Conservation (phyloP, 1,140 invertebrate species). For the Temnothorax longispinosus region DNA sequence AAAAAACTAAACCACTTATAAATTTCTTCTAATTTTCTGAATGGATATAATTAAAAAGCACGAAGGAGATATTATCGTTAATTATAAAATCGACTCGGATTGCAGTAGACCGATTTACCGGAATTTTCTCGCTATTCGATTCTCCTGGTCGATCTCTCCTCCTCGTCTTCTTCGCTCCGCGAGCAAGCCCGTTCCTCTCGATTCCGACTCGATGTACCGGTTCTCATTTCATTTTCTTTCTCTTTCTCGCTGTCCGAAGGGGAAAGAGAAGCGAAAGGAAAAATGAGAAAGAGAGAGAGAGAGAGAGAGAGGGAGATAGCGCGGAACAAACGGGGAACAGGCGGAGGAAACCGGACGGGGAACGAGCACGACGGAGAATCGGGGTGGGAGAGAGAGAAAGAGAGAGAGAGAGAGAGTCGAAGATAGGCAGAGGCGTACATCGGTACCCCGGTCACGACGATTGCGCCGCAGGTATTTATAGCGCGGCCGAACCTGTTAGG, state of each 20-base stretch:
- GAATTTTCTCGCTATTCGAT: conserved; percentile 26
- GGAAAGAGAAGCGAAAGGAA: conserved; percentile 51
- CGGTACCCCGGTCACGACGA: conserved; percentile 73
- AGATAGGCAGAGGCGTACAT: conserved; percentile 60
- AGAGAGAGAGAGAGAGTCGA: conserved; percentile 13
- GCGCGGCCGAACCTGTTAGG: conserved; percentile 69
- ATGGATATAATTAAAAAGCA: neutral
- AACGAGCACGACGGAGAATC: conserved; percentile 5
- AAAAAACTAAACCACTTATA: neutral
- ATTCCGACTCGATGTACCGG: conserved; percentile 70
- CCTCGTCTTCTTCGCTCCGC: conserved; percentile 28
- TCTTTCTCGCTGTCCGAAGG: conserved; percentile 43
- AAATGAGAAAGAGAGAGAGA: conserved; percentile 40
- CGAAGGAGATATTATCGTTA: neutral
- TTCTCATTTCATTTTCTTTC: conserved; percentile 72
- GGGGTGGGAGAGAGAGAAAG: neutral
- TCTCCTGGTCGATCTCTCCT: conserved; percentile 30
- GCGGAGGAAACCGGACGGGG: conserved; percentile 17
- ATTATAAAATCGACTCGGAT: neutral
- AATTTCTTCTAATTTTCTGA: neutral
- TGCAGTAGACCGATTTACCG: conserved; percentile 15
- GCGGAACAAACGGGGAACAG: conserved; percentile 22
- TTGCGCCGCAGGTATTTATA: conserved; percentile 69
- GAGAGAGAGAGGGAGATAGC: neutral
- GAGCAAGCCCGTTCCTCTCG: conserved; percentile 55